Evolutionary conservation across 2,888 invertebrate genomes (phyloP).

Genomic region (Geophilus truncorum): DNA sequence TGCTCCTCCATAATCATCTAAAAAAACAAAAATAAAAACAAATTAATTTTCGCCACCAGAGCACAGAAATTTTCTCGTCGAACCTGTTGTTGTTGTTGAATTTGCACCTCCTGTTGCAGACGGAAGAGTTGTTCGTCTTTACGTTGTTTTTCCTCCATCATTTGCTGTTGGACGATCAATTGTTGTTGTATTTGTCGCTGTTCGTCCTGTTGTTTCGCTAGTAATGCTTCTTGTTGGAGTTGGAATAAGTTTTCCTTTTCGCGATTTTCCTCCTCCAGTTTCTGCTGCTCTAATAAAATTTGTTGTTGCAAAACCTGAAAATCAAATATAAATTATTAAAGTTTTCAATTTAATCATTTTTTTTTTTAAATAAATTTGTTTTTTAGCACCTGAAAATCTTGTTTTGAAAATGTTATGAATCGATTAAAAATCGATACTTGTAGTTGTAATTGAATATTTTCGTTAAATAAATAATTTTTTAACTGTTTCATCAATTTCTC

Average conservation of each 20-base stretch:
- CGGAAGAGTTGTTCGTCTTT: constrained; percentile 41
- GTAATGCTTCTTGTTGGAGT: constrained; percentile 43
- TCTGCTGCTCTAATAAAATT: constrained; percentile 8
- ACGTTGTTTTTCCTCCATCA: constrained; percentile 25
- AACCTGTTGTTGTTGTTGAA: not conserved
- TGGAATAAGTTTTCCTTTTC: constrained; percentile 41
- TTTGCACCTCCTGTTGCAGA: constrained; percentile 39
- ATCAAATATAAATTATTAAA: too few relatives aligned
- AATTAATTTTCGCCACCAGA: too few relatives aligned
- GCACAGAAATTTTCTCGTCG: too few relatives aligned
- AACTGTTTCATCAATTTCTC: too few relatives aligned
- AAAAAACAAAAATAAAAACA: too few relatives aligned
- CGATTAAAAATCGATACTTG: too few relatives aligned
- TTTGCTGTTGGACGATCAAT: constrained; percentile 36
- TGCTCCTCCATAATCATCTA: not conserved
- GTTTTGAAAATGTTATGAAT: too few relatives aligned
- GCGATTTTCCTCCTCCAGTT: constrained; percentile 26
- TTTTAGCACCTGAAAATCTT: too few relatives aligned
- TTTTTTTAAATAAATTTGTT: too few relatives aligned
- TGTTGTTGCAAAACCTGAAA: not conserved
- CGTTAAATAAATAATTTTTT: too few relatives aligned
- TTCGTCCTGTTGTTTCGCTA: constrained; percentile 29
- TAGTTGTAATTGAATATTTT: too few relatives aligned
- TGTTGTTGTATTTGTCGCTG: constrained; percentile 17
- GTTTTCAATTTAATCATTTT: too few relatives aligned